phyloP scores from a whole-genome alignment of 1,140 invertebrate genomes.

The Drosophila paulistorum region DNA sequence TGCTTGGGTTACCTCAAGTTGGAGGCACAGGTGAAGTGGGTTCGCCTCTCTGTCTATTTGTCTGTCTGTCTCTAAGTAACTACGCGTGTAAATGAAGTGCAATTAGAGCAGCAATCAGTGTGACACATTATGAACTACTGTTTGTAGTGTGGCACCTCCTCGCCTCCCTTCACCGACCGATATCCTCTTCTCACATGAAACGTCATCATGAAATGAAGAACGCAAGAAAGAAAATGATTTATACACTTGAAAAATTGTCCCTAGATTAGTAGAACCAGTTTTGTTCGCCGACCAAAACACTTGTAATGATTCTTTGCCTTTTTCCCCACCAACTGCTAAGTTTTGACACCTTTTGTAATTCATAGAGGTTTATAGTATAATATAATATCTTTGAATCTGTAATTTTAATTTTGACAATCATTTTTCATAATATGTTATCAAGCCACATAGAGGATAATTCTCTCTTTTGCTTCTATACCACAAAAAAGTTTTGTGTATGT shows the following conservation, averaged over 20 bases:
- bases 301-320: neutral
- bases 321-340: neutral
- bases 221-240: neutral
- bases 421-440: no score
- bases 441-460: no score
- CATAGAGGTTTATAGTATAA: neutral
- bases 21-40: constrained; percentile 22
- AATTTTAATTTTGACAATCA: neutral
- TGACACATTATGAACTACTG: constrained; percentile 66
- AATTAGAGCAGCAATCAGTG: constrained; percentile 67
- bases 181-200: neutral
- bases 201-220: neutral
- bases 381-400: neutral
- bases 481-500: no score
- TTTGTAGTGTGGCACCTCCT: constrained; percentile 29
- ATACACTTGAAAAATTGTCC: neutral
- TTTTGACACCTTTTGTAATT: neutral
- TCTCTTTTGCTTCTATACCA: no score
- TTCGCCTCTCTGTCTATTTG: constrained; percentile 47
- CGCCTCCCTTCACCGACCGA: neutral
- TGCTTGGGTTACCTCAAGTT: constrained; percentile 24
- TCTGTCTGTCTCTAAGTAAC: constrained; percentile 52
- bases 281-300: neutral
- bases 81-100: constrained; percentile 62
- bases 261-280: neutral